Base-by-base conservation (phyloP, 2,797 vertebrate species). In the Heliangelus exortis region DNA sequence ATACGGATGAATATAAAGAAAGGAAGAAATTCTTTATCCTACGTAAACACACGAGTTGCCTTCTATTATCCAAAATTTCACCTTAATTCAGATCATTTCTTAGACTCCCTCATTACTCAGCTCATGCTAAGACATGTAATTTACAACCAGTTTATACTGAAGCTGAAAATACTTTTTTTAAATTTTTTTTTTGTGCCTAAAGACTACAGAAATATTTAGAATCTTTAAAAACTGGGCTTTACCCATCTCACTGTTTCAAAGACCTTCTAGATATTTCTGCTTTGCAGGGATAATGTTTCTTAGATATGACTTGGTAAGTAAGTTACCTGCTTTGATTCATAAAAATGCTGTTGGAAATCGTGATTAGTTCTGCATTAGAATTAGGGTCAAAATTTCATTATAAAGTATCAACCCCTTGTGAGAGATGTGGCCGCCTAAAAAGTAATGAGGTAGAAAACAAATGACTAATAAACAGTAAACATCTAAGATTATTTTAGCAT, bases 61-160 rank as follows among this genome's bases (percentile, higher is more conserved):
- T 79, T 47, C 76, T 61, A 33, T 74, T 76, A 93, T 57, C 59
- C 41, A 88, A 58, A 79, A 95, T 92, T 95, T 94, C 63, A 93
- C 75, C 84, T 51, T 73, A 80, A 93, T 92, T 75, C 91, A 68
- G 73, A 79, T 86, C 61, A 23, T 88, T 93, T 47, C 71, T 89
- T 20, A 85, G 93, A 54, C 68, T 91, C 73, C 81, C 68, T 7
- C 39, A 26, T 85, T 94, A 90, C 43, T 33, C 43, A 97, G 94
- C 95, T 97, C 93, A 73, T 71, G 92, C 43, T 69, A 93, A 92
- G 81, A 94, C 75, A 58, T 84, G 84, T 89, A 96, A 97, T 96
- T 97, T 97, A 91, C 69, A 96, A 82, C 63, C 85, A 89, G 61
- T 89, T 92, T 79, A 62, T 88, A 72, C 89, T 90, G 75, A 87